Base-by-base conservation (phyloP, 2,888 invertebrate genomes). In the Temnothorax unifasciatus region DNA sequence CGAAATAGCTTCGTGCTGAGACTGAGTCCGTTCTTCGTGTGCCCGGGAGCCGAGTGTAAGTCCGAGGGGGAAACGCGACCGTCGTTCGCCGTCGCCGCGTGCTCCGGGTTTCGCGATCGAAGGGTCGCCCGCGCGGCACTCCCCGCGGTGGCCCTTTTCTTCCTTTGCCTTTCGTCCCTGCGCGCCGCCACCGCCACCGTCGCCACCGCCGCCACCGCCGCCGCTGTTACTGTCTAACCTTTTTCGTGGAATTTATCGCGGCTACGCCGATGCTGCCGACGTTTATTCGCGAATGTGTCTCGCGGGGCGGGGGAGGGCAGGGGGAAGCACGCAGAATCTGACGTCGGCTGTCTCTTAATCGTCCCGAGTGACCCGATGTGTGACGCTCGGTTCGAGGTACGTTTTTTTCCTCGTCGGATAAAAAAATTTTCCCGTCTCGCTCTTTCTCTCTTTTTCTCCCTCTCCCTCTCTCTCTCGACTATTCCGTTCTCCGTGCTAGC, bases 1-100 rank as follows among this genome's bases (percentile, higher is more conserved):
- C 94, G 91, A 94, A 94, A 94, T 93, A 93, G 93, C 86, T 77
- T 94, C 94, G 92, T 92, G 93, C 93, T 93, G 93, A 93, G 92
- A 94, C 93, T 93, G 93, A 90, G 66, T 93, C 91, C 92, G 92
- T 92, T 94, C 93, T 94, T 93, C 93, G 93, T 54, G 66, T 93
- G 93, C 92, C 92, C 88, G 93, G 92, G 93, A 93, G 92, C 92
- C 85, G 87, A 84, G 86, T 84, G 94, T 94, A 94, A 94, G 94
- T 94, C 90, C 82, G 44, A 54, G 11, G 4, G 5, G 34, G 6
- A 6, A 52, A 63, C 63, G 63, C 47, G 38, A 15, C 52, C 29
- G 44, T 18, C 21, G 47, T 59, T 29, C 29, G 44, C 15, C 41
- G 6, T 57, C 18, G 29, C 2, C 34, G n/a, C 18, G 25, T 66